Evolutionary conservation across 2,113 vertebrate species (phyloP), one percentile per base, ranked within the genome.

Genomic region (Parus major): DNA sequence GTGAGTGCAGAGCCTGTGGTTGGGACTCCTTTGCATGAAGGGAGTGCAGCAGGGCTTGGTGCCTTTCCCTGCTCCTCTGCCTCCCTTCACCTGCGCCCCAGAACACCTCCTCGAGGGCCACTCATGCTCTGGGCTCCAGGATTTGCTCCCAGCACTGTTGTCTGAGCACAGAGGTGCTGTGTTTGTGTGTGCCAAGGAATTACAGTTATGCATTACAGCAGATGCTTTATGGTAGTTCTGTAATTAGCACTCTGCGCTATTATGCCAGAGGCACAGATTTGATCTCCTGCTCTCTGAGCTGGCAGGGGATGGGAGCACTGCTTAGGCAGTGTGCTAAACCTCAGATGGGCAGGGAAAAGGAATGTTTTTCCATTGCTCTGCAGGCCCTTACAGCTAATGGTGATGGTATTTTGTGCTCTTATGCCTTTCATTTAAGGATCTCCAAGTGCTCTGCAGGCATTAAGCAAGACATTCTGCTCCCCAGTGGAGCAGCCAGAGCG

Each of bases 281-380:
- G 94, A 95, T 92, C 91, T 93, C 68, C 75, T 91, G 82, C 92
- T 95, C 95, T 94, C 70, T 69, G 96, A 93, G 94, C 85, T 96
- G 92, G 93, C 88, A 94, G 88, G 89, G 80, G 55, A 82, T 90
- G 75, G 87, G 87, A 95, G 42, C 47, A 11, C n/a, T 88, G 84
- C 71, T 83, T 82, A 88, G 64, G 46, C 89, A 71, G 36, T 64
- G 71, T 92, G 68, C 52, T 92, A 93, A 95, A 49, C 79, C 96
- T 91, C 65, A 94, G 82, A 94, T 82, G 72, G 88, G 65, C 65
- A 93, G 72, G 77, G 80, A 39, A 95, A 82, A 84, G 73, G 57
- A 86, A 23, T 78, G 24, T 88, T 94, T 93, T 91, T 92, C 82
- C 76, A 69, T 81, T 88, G 84, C 85, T 95, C 84, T 95, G 79